Evolutionary conservation across 2,113 vertebrate species (phyloP).

Genomic region (Neoarius graeffei): DNA sequence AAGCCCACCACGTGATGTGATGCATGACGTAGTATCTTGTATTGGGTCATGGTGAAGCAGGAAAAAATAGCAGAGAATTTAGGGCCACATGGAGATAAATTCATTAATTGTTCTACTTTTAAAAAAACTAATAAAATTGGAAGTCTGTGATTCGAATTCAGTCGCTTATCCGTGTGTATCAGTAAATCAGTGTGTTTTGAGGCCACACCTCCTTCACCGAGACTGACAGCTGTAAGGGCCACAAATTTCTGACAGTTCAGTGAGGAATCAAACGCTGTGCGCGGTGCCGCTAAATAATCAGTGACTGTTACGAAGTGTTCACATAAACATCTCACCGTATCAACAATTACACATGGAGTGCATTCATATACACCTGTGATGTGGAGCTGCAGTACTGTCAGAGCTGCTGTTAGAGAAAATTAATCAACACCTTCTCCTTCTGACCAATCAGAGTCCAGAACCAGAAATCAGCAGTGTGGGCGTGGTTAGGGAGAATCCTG

Average conservation of each 20-base stretch:
- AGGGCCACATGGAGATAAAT: no score
- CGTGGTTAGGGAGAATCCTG: not conserved
- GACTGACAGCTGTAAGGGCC: not conserved
- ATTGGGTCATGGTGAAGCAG: no score
- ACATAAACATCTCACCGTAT: no score
- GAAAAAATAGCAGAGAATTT: no score
- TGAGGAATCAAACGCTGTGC: not conserved
- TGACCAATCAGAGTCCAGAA: slow-evolving; percentile 1
- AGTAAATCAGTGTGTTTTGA: not conserved
- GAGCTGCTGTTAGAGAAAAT: not conserved
- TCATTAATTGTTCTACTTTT: no score
- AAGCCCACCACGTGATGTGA: no score
- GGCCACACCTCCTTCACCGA: not conserved
- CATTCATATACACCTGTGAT: not conserved
- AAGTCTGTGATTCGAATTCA: no score
- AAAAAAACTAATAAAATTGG: no score
- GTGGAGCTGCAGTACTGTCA: no score
- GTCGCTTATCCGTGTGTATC: no score
- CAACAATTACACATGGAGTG: not conserved
- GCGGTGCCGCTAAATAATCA: not conserved
- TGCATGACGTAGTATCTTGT: no score
- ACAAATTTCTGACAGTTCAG: not conserved
- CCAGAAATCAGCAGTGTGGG: not conserved
- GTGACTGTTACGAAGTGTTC: not conserved
- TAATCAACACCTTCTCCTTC: not conserved